phyloP scores from a whole-genome alignment of 2,888 invertebrate species.

The Mesoligia furuncula region DNA sequence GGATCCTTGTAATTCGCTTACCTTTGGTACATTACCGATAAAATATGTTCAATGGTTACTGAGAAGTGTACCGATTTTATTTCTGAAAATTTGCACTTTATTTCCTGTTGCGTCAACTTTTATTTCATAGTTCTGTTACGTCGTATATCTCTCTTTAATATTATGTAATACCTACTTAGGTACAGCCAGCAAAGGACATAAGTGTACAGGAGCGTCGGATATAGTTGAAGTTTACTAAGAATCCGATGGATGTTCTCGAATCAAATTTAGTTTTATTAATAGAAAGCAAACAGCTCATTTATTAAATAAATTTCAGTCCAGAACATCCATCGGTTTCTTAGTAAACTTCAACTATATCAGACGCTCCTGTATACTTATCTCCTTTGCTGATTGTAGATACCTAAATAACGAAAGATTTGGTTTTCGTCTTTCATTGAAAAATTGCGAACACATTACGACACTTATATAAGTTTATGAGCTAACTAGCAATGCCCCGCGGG shows the following conservation, averaged over 20 bases:
- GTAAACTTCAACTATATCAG: too few species aligned
- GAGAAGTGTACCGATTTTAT: conserved; percentile 11
- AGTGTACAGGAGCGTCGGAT: too few species aligned
- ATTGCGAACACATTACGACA: neutral
- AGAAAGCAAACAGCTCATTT: too few species aligned
- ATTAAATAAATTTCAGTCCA: too few species aligned
- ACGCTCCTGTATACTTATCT: too few species aligned
- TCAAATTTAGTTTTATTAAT: too few species aligned
- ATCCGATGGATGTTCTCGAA: too few species aligned
- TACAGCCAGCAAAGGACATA: too few species aligned
- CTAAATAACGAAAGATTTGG: neutral
- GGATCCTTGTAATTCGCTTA: conserved; percentile 19
- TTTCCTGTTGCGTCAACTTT: neutral
- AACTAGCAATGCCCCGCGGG: too few species aligned
- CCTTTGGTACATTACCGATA: conserved; percentile 20
- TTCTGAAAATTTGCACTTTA: conserved; percentile 16
- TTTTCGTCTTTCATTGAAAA: neutral
- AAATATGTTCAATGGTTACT: conserved; percentile 11
- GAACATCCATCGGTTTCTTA: too few species aligned
- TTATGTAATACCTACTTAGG: neutral
- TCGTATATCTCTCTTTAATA: neutral
- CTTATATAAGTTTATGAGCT: neutral
- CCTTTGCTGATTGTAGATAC: too few species aligned
- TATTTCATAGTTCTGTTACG: conserved; percentile 1
- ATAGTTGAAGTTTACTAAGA: too few species aligned